phyloP scores from a whole-genome alignment of 2,797 vertebrate genomes.

The Bradypodion pumilum region DNA sequence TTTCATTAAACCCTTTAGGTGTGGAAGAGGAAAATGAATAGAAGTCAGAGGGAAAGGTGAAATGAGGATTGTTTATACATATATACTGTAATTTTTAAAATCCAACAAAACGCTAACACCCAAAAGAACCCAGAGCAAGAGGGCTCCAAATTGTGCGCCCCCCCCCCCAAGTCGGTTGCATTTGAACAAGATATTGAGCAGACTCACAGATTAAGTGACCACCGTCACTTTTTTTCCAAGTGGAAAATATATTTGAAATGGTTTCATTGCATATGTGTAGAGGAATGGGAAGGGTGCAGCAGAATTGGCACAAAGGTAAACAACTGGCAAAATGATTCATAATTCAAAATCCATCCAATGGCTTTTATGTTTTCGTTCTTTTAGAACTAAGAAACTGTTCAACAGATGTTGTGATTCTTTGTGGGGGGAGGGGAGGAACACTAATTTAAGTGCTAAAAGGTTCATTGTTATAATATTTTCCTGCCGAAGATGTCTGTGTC shows the following conservation, averaged over 20 bases:
- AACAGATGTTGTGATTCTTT: conserved; percentile 76
- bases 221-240: conserved; percentile 40
- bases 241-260: conserved; percentile 71
- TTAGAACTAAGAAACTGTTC: conserved; percentile 79
- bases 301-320: conserved; percentile 81
- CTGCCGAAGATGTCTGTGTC: conserved; percentile 76
- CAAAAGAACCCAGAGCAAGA: not conserved
- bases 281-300: conserved; percentile 44
- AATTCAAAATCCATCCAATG: conserved; percentile 67
- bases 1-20: not conserved
- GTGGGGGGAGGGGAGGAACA: conserved; percentile 55
- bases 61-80: not conserved
- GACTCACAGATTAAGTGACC: too few species aligned
- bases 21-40: not conserved
- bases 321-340: conserved; percentile 75
- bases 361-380: conserved; percentile 69
- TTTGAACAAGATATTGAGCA: not conserved
- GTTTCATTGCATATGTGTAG: conserved; percentile 65
- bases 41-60: not conserved
- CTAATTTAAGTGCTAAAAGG: conserved; percentile 81
- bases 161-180: too few species aligned
- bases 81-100: not conserved
- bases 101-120: not conserved
- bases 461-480: conserved; percentile 71
- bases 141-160: not conserved